Percentiles rank a stretch among this genome's conserved stretches.
phyloP scores from a whole-genome alignment of 2,888 invertebrate genomes.

The Portevinia maculata region DNA sequence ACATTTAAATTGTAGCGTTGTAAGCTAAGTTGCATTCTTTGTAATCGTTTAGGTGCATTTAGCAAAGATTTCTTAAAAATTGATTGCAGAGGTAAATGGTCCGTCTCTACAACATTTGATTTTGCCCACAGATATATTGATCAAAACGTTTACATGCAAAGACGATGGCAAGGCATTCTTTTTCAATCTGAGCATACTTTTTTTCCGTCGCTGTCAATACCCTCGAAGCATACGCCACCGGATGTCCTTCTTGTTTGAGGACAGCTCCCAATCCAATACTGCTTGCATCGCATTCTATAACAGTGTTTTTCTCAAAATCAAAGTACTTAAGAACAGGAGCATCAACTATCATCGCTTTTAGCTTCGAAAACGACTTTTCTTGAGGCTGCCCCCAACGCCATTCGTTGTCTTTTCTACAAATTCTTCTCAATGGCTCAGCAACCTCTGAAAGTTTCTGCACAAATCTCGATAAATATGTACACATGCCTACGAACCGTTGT shows the following conservation, averaged over 20 bases:
- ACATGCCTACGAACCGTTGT: slow-evolving; percentile 22
- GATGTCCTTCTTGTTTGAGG: slow-evolving; percentile 12
- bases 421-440: slow-evolving; percentile 7
- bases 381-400: slow-evolving; percentile 17
- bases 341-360: slow-evolving; percentile 7
- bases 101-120: not conserved
- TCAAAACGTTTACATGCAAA: slow-evolving; percentile 27
- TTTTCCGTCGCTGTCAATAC: not conserved
- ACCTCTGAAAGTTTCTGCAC: slow-evolving; percentile 9
- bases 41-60: not conserved
- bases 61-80: slow-evolving; percentile 31
- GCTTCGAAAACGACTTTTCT: not conserved
- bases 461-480: too few relatives aligned
- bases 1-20: too few relatives aligned
- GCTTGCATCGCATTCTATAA: too few relatives aligned
- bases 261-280: too few relatives aligned
- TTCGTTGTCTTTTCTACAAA: slow-evolving; percentile 6
- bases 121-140: slow-evolving; percentile 15
- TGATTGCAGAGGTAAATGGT: not conserved
- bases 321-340: too few relatives aligned
- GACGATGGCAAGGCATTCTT: too few relatives aligned
- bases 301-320: too few relatives aligned
- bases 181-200: slow-evolving; percentile 19
- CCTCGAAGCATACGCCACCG: slow-evolving; percentile 3
- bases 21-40: slow-evolving; percentile 17